Percentiles rank a stretch among this genome's conserved stretches.
phyloP scores from a whole-genome alignment of 2,888 invertebrate species.

The Masnerella sp. region DNA sequence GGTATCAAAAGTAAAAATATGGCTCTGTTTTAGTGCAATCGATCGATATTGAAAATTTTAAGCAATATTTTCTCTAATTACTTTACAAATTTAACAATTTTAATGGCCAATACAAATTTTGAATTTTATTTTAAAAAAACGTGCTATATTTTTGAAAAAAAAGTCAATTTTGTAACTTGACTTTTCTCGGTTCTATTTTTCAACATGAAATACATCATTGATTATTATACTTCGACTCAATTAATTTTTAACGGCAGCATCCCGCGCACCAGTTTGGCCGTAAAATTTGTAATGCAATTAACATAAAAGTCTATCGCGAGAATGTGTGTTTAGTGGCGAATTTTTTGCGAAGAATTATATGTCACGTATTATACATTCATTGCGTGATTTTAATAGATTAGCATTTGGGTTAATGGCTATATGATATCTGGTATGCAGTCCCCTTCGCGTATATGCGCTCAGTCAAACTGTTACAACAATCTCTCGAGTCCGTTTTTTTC shows the following conservation, averaged over 20 bases:
- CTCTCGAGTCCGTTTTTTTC: constrained; percentile 7
- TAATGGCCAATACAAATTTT: no score
- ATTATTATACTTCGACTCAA: no score
- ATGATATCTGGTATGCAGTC: constrained; percentile 49
- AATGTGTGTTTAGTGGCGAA: constrained; percentile 33
- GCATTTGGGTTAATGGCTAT: constrained; percentile 58
- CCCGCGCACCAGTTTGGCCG: constrained; percentile 15
- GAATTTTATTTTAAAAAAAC: no score
- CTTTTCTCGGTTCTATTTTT: no score
- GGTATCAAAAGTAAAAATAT: no score
- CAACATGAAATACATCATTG: no score
- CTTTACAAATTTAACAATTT: no score
- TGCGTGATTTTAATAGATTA: constrained; percentile 60
- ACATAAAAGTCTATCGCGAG: constrained; percentile 29
- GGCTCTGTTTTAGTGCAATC: no score
- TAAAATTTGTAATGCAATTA: constrained; percentile 40
- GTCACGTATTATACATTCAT: constrained; percentile 52
- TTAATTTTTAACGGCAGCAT: constrained; percentile 43
- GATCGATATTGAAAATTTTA: no score
- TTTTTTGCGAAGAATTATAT: constrained; percentile 50
- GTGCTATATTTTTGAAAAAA: no score
- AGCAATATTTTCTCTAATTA: no score
- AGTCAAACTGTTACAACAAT: constrained; percentile 20
- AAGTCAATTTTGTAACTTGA: no score
- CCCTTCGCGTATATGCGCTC: constrained; percentile 8